A percentile compares a stretch with the other conserved stretches of the same genome.
phyloP scores from a whole-genome alignment of 2,797 vertebrate genomes.

The Mallotus villosus region DNA sequence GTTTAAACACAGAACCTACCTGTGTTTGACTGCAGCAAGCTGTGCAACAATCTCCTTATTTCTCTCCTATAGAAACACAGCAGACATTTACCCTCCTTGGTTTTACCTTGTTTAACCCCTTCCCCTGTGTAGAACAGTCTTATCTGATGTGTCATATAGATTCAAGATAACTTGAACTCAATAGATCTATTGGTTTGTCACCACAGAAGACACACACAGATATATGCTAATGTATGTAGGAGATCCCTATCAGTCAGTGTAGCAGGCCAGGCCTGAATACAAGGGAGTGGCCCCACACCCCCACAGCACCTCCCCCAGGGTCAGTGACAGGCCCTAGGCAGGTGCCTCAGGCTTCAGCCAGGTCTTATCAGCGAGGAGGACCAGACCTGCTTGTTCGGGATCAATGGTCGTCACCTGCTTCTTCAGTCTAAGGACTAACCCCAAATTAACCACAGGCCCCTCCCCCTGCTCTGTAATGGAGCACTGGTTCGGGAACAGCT shows the following conservation, averaged over 20 bases:
- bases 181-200: neutral
- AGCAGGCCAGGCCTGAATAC: conserved; percentile 17
- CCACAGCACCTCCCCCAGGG: conserved; percentile 17
- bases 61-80: too few species aligned
- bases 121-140: neutral
- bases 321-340: conserved; percentile 28
- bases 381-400: conserved; percentile 25
- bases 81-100: neutral
- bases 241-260: conserved; percentile 24
- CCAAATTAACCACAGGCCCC: neutral
- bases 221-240: conserved; percentile 18
- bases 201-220: conserved; percentile 16
- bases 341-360: conserved; percentile 27
- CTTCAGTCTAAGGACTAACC: conserved; percentile 9
- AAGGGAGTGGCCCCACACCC: conserved; percentile 21
- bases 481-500: neutral
- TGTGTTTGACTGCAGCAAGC: conserved; percentile 2
- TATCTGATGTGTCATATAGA: neutral
- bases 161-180: conserved; percentile 4
- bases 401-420: conserved; percentile 23
- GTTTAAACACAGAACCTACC: neutral
- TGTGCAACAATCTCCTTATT: neutral
- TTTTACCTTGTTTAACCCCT: neutral
- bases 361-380: conserved; percentile 26
- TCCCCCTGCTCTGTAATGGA: neutral